Base-by-base conservation (phyloP, 2,888 invertebrate species). In the Melanostoma scalare region DNA sequence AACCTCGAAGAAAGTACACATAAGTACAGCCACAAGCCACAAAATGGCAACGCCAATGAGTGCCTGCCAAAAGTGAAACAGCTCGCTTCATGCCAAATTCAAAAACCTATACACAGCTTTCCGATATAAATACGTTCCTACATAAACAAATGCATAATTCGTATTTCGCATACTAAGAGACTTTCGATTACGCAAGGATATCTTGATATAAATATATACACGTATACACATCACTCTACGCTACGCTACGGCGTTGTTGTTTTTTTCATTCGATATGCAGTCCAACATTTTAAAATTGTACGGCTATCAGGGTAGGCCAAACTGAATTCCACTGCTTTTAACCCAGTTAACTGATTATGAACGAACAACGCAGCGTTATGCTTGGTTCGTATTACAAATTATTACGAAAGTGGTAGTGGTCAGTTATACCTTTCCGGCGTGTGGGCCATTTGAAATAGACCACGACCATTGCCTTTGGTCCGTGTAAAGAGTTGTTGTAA, bases 261-360 rank as follows among this genome's bases (percentile, higher is more conserved):
- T 55, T 20, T n/a, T 65, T 63, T 35, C 35, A 31, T 8, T 50
- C 60, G 20, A 56, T 46, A 33, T 69, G 55, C 60, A 53, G 80
- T 53, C 36, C n/a, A 50, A 58, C 53, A 60, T 36, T 42, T 61
- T 65, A 31, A 20, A 36, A 9, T 60, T 20, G 50, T 77, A n/a
- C 10, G 60, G 31, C 68, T 65, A 67, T 74, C 55, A 50, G 46
- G 46, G 73, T 58, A 69, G 69, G 52, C 53, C 40, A 56, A 30
- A 79, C 48, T 71, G 36, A 71, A 85, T 85, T 85, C 85, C 85
- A 77, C 30, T 72, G 80, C 72, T 80, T 67, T 80, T 85, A 85
- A 85, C 85, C 85, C 80, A 85, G 80, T 80, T 80, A 80, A 85
- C 75, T 76, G 75, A 85, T 85, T 85, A 85, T 75, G 75, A 60